Base-by-base conservation (phyloP, 2,113 vertebrate species). In the Nanorana parkeri region DNA sequence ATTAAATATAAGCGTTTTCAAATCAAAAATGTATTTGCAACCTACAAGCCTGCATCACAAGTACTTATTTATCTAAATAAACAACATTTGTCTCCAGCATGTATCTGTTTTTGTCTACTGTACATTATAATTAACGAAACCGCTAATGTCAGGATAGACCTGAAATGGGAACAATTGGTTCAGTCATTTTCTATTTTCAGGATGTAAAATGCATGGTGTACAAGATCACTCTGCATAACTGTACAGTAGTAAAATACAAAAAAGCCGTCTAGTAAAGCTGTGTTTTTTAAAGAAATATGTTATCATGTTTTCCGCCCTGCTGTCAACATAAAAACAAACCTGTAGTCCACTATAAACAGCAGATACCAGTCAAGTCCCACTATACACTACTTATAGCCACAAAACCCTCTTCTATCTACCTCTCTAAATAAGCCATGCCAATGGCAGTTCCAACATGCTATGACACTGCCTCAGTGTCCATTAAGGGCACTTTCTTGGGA, bases 11-110 rank as follows among this genome's bases (percentile, higher is more conserved):
- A 52, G 21, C 3, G 68, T 71, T 26, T 41, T 52, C 21, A 78
- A 78, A 78, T 78, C 32, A 68, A 78, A 28, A 68, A 56, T 41
- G 72, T 29, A 29, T 36, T 56, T 41, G 28, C 55, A 74, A 74
- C 55, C 52, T 23, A 32, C 55, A 74, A 74, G 28, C 32, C 26
- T 21, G 20, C 19, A 60, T 58, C 36, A 74, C 32, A 74, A 74
- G 58, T 71, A 71, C 68, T 51, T 24, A 21, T 23, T 51, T 51
- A 24, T 41, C 29, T 47, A 47, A 36, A 69, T 52, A 51, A 52
- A 52, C 47, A 69, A 52, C 24, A 55, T 47, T 54, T 52, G 26
- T 71, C 21, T 15, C 13, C 65, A 36, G 29, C 16, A 41, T 5
- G 29, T 41, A 36, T n/a, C n/a, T 47, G 15, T 47, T 69, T 68